These are phyloP conservation scores for Numenius arquata DNA, from an alignment of 2,113 vertebrate species.

Conservation along the genomic window DNA sequence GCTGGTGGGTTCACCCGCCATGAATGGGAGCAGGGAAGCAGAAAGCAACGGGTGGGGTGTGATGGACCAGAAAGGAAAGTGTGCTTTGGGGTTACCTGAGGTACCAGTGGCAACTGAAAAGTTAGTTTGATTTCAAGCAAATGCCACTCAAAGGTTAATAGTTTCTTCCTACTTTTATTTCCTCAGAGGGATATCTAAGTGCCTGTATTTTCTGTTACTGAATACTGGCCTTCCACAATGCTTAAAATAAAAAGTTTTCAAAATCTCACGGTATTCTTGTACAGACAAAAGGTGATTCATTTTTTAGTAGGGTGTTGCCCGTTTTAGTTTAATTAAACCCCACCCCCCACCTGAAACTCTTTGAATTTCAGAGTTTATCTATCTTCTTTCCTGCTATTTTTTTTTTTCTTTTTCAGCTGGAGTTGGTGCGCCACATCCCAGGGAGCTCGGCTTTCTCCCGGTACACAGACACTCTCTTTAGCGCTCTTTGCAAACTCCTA, in stretches of 20 bases:
- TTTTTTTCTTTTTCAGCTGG: no score
- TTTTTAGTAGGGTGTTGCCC: neutral
- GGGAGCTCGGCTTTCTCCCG: neutral
- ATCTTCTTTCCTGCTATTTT: neutral
- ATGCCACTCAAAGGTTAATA: neutral
- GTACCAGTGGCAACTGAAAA: neutral
- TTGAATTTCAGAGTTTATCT: neutral
- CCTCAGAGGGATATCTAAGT: neutral
- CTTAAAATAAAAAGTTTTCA: conserved; percentile 13
- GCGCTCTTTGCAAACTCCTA: neutral
- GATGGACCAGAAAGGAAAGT: neutral
- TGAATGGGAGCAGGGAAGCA: neutral
- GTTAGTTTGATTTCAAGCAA: neutral
- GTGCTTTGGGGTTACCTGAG: neutral
- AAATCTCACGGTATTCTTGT: neutral
- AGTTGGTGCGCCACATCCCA: rapidly evolving
- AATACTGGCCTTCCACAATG: neutral
- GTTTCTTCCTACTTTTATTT: neutral
- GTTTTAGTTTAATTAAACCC: neutral
- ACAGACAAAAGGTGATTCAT: neutral
- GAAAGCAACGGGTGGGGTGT: neutral
- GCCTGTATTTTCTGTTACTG: neutral
- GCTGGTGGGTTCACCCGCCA: neutral
- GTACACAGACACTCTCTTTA: rapidly evolving
- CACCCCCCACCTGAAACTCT: neutral